Base-by-base conservation (phyloP, 2,113 vertebrate genomes). In the Phycodurus eques region DNA sequence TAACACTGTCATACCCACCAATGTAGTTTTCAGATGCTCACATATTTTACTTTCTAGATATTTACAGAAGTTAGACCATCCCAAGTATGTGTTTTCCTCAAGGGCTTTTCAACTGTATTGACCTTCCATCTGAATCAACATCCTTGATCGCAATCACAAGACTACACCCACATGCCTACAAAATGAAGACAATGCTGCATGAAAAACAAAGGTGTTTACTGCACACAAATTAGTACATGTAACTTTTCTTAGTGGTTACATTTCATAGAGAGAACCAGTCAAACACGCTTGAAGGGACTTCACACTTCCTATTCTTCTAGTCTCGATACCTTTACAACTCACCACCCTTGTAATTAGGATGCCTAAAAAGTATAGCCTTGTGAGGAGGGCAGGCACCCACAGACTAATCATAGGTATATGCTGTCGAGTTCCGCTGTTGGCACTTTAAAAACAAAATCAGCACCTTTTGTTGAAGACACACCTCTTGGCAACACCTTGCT, bases 311-410 rank as follows among this genome's bases (percentile, higher is more conserved):
- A 80, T 77, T 78, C 83, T 76, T 85, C 75, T 53, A 83, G 84
- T 85, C 83, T 78, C 83, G 83, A 88, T 88, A 91, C 89, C 88
- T 90, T 91, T 87, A 80, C 70, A 82, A 60, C 82, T 83, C 87
- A 68, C 75, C 85, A 92, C 86, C 90, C 90, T 90, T 90, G 75
- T 83, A 89, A 92, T 92, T 91, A 93, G 78, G 84, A 70, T 87
- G 76, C 87, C 88, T 87, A 86, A 90, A 86, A 88, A 81, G 82
- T 84, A 77, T 80, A 66, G 79, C 80, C 88, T 90, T 90, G 87
- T 64, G 77, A 79, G 75, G 76, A 79, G 72, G 72, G 86, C 84
- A 75, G 87, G 80, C 86, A 81, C 72, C 75, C 79, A 76, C 3
- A 56, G 20, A 56, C 81, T 90, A 91, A 92, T 85, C 84, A 89